Evolutionary conservation across 2,888 invertebrate genomes (phyloP), one percentile per base, ranked within the genome.

Genomic region (Cantharis rufa): DNA sequence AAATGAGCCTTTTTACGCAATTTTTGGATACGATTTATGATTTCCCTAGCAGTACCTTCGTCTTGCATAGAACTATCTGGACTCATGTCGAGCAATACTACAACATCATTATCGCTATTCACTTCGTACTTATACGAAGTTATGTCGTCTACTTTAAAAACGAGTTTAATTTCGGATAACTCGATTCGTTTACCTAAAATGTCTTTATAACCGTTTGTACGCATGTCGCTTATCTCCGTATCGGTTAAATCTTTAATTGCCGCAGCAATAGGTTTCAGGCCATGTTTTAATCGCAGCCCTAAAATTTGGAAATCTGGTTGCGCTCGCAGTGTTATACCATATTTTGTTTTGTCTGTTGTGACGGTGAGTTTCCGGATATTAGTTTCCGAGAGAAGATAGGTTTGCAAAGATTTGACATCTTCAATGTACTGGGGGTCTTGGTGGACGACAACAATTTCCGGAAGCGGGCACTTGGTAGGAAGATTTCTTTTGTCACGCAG

Each of bases 1-100:
- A 98, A 90, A 84, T 95, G 94, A 0, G 96, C 98, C 89, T 98
- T 97, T 89, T 99, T 99, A 77, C 99, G 91, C 11, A 99, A 90
- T 87, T 98, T 98, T 87, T 99, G 99, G 28, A 99, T 92, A 74
- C 99, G 92, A 87, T 99, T 99, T 77, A 98, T 95, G 21, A 99
- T 93, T 89, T 99, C 99, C 77, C 99, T 92, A 0, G 98, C 96
- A 80, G 96, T 91, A 10, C 99, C 99, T 90, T 99, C 99, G 85
- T 98, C 96, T 79, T 96, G 90, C 93, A 98, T 94, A 24, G 94
- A 92, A 85, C 96, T 94, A 86, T 97, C 97, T 1, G 96, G 96
- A 0, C 94, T 94, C 73, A 96, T 92, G 86, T 99, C 96, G 82
- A 99, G 88, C 73, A 99, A 89, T 70, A 99, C 94, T 69, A 99